Percentiles rank a stretch among this genome's conserved stretches.
These are phyloP conservation scores for Macrosteles quadrilineatus DNA, from an alignment of 1,140 invertebrate species.

Conservation along the genomic window DNA sequence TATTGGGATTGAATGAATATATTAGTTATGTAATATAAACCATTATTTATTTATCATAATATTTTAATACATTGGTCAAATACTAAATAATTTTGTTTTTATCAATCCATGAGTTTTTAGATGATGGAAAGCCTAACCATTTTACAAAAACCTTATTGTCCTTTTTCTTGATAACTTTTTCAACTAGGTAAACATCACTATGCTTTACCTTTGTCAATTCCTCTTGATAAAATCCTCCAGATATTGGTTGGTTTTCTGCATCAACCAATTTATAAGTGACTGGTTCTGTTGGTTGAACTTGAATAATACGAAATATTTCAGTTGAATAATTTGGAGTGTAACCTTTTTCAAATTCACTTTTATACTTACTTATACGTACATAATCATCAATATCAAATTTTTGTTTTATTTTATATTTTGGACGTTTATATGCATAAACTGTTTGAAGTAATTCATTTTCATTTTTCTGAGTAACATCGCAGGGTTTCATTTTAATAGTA, in stretches of 20 bases:
- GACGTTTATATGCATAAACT: no score
- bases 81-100: no score
- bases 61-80: no score
- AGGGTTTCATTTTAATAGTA: conserved; percentile 15
- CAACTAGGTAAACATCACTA: conserved; percentile 45
- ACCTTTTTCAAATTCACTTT: conserved; percentile 30
- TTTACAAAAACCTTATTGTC: conserved; percentile 33
- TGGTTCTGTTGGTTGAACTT: conserved; percentile 18
- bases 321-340: conserved; percentile 33
- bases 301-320: neutral
- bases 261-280: conserved; percentile 30
- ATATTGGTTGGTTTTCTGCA: conserved; percentile 5
- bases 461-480: neutral
- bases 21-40: no score
- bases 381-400: conserved; percentile 31
- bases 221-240: conserved; percentile 32
- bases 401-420: neutral
- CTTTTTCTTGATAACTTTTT: conserved; percentile 38
- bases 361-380: conserved; percentile 32
- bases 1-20: no score
- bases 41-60: no score
- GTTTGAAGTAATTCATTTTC: neutral
- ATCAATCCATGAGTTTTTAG: conserved; percentile 23
- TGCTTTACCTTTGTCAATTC: conserved; percentile 37
- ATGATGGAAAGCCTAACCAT: conserved; percentile 33